Evolutionary conservation across 92 coral and sea anemone genomes (phyloP), one percentile per base, ranked within the genome.

Genomic region (Epizoanthus ramosus): DNA sequence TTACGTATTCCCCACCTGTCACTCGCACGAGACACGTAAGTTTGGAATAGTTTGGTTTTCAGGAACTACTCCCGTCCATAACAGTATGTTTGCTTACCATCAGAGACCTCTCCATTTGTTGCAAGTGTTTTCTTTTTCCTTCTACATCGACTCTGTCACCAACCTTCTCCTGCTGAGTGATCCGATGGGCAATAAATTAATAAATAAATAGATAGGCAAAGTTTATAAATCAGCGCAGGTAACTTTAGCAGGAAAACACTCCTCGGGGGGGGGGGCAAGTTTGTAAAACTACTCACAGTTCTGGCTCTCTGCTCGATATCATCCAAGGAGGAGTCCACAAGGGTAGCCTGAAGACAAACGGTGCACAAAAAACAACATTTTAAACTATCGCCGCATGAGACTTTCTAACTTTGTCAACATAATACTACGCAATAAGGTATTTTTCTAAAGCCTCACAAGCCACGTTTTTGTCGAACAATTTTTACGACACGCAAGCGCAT

Each of bases 301-400:
- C 88, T 89, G 22, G 91, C 89, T 83, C 94, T 80, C 35, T 93
- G 94, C 83, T 91, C 94, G 59, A 93, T 93, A 65, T 93, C 97
- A 84, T 93, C 94, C 52, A 93, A 84, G 4, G 97, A 93, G 15
- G 94, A 92, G 74, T 93, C 94, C 21, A 93, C 97, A 61, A 93
- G 87, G 54, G 89, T 84, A 45, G 97, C 97, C 97, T 93, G 64
- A 2, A 68, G 83, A 39, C 53, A 83, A 80, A 23, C 68, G 45
- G 45, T 8, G 12, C 68, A 66, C 65, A 37, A 52, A 45, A n/a
- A 15, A 37, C 9, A 15, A 22, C 9, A 33, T 31, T 4, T 17
- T 19, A 22, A 18, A 24, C 57, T 3, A 10, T 19, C 24, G 23
- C 24, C 0, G 2, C 31, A 28, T 28, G 2, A 28, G 2, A 28